phyloP scores from a whole-genome alignment of 2,888 invertebrate genomes.

The Drosophila picticornis region DNA sequence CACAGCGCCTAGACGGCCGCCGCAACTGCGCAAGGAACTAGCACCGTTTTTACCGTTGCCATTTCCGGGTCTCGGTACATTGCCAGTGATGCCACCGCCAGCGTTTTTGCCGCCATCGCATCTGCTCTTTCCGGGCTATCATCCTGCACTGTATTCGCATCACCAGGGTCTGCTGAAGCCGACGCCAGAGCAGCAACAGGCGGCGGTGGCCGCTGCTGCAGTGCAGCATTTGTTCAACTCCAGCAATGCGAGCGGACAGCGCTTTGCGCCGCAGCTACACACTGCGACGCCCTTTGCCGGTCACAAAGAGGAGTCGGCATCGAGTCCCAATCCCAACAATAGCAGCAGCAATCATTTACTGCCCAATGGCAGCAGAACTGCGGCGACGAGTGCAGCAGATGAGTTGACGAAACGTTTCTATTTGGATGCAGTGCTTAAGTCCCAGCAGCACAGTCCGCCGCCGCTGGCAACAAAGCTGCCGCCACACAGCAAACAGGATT shows the following conservation, averaged over 20 bases:
- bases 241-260: slow-evolving; percentile 62
- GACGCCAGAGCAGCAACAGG: slow-evolving; percentile 83
- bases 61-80: slow-evolving; percentile 87
- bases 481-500: slow-evolving; percentile 76
- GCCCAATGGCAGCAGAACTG: slow-evolving; percentile 86
- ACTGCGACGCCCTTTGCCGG: slow-evolving; percentile 46
- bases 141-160: slow-evolving; percentile 87
- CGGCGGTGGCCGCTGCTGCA: slow-evolving; percentile 79
- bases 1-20: slow-evolving; percentile 66
- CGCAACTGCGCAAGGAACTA: slow-evolving; percentile 87
- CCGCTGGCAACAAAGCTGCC: slow-evolving; percentile 76
- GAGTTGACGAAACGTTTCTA: slow-evolving; percentile 90
- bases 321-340: slow-evolving; percentile 71
- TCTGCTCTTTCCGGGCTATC: slow-evolving; percentile 88
- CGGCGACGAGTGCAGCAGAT: slow-evolving; percentile 86
- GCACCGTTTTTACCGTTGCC: slow-evolving; percentile 88
- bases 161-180: slow-evolving; percentile 84
- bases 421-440: slow-evolving; percentile 91
- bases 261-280: slow-evolving; percentile 71
- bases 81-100: slow-evolving; percentile 89
- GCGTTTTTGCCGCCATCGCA: slow-evolving; percentile 88
- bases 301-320: slow-evolving; percentile 48
- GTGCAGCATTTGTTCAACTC: slow-evolving; percentile 82
- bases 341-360: slow-evolving; percentile 85
- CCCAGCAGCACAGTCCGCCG: slow-evolving; percentile 86